Evolutionary conservation across 2,888 invertebrate genomes (phyloP).

Genomic region (Drymonia ruficornis): DNA sequence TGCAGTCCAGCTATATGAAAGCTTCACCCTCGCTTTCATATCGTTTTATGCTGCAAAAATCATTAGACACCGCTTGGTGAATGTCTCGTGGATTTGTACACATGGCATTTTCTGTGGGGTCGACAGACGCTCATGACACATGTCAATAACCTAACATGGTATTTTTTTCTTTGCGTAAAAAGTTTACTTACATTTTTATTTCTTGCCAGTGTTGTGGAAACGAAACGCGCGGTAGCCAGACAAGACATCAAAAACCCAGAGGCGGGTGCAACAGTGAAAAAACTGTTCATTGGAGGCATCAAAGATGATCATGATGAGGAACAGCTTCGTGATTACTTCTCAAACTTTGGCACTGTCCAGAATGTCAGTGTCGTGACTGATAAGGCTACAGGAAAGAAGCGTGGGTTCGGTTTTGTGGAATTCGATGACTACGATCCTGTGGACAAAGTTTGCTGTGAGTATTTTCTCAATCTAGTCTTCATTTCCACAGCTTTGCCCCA

Average conservation of each 20-base stretch:
- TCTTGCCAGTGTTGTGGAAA: constrained; percentile 92
- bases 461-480: constrained; percentile 19
- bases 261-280: constrained; percentile 96
- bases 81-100: constrained; percentile 61
- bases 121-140: constrained; percentile 55
- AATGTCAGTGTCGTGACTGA: constrained; percentile 96
- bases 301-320: constrained; percentile 98
- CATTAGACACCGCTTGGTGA: constrained; percentile 73
- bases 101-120: constrained; percentile 79
- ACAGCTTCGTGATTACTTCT: constrained; percentile 93
- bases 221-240: constrained; percentile 98
- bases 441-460: constrained; percentile 97
- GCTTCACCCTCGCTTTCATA: constrained; percentile 60
- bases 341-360: constrained; percentile 92
- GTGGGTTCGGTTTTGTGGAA: constrained; percentile 98
- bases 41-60: constrained; percentile 78
- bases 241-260: constrained; percentile 96
- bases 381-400: constrained; percentile 96
- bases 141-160: not conserved
- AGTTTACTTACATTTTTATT: constrained; percentile 1
- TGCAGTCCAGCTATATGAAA: constrained; percentile 80
- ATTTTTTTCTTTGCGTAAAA: not conserved
- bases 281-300: constrained; percentile 97
- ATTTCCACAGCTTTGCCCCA: constrained; percentile 80
- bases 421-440: constrained; percentile 99